phyloP scores from a whole-genome alignment of 2,113 vertebrate genomes.

The Poeciliopsis retropinna region DNA sequence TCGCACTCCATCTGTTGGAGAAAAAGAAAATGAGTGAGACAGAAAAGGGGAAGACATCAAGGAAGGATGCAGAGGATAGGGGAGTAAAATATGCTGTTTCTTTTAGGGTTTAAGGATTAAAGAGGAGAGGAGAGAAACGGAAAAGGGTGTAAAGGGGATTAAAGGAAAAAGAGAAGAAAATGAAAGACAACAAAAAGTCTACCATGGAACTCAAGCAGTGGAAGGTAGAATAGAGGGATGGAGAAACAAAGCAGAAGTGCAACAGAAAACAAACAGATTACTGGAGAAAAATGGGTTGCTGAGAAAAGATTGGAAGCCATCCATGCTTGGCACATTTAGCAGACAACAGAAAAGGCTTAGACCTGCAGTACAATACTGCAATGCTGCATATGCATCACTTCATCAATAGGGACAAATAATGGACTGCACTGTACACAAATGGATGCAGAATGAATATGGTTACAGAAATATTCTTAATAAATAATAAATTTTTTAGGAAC shows the following conservation, averaged over 20 bases:
- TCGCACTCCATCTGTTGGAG: conserved; percentile 78
- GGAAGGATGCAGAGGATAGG: conserved; percentile 21
- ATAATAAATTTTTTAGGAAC: background rate
- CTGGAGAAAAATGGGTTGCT: conserved; percentile 12
- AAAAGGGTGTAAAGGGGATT: conserved; percentile 17
- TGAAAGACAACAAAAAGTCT: conserved; percentile 6
- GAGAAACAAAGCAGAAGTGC: conserved; percentile 27
- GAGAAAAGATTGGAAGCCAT: conserved; percentile 32
- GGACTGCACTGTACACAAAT: conserved; percentile 3
- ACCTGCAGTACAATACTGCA: conserved; percentile 32
- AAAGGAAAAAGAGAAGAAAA: background rate
- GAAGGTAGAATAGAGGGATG: conserved; percentile 22
- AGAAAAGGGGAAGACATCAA: background rate
- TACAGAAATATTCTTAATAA: background rate
- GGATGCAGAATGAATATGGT: conserved; percentile 20
- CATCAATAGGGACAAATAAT: conserved; percentile 35
- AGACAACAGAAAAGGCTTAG: conserved; percentile 31
- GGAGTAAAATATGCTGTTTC: conserved; percentile 7
- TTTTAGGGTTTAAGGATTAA: conserved; percentile 20
- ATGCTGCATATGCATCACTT: conserved; percentile 41
- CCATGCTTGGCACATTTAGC: conserved; percentile 40
- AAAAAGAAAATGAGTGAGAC: conserved; percentile 19
- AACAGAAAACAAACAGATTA: conserved; percentile 33
- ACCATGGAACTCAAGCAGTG: conserved; percentile 22
- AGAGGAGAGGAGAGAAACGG: background rate